Evolutionary conservation across 2,797 vertebrate species (phyloP), one percentile per base, ranked within the genome.

Genomic region (Onychomys torridus): DNA sequence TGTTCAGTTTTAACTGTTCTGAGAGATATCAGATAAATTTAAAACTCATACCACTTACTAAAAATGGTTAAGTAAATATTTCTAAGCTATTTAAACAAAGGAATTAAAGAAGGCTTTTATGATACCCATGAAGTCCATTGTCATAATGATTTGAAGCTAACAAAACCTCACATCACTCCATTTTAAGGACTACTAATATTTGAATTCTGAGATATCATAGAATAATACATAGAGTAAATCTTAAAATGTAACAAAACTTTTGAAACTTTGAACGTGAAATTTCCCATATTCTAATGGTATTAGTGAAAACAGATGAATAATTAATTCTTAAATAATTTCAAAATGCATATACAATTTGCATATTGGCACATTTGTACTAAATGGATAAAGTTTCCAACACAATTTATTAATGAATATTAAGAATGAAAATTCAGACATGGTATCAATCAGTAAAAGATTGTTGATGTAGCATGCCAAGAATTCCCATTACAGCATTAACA

Each of bases 251-350:
- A 61, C 55, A 27, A 8, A 96, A 81, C 23, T 81, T 71, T 16
- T 92, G 25, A 95, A 96, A 82, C 23, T 75, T 46, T 94, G 78
- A 65, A 63, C 14, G 32, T 57, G 6, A 6, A 91, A 77, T 92
- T 75, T 25, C 3, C 79, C 14, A 52, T 40, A 52, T 92, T 78
- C 19, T 61, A 23, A 19, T 32, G 40, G 4, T 55, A n/a, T 16
- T 32, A 7, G 23, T 52, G 29, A 77, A 90, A 46, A 27, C 11
- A 21, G 32, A 40, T 2, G 37, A 84, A 92, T 76, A 82, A 43
- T 69, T 55, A 88, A 49, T 7, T 91, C 87, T 87, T 57, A 76
- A 65, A 85, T 83, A 32, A 79, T 76, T 87, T 23, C 32, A 88
- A 82, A 29, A 61, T 93, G 8, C 13, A 59, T 5, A 90, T 8